A percentile compares a stretch with the other conserved stretches of the same genome.
Conservation (phyloP, 2,888 invertebrate genomes). For the Archaeoteleia sp. region DNA sequence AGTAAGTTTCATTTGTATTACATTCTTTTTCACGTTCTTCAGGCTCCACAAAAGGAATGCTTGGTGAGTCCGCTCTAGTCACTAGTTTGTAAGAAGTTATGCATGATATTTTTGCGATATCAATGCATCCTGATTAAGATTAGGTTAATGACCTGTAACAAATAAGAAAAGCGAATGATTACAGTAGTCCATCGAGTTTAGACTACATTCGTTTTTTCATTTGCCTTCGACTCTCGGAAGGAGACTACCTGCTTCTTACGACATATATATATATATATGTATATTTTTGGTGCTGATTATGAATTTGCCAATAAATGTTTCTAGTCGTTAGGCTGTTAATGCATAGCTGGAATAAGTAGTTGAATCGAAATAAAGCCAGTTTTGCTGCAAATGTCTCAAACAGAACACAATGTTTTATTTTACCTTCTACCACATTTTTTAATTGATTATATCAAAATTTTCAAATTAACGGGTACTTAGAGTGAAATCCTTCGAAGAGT, state of each 20-base stretch:
- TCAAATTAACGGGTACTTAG: no score
- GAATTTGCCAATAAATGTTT: conserved; percentile 50
- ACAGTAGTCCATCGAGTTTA: conserved; percentile 43
- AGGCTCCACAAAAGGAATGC: conserved; percentile 59
- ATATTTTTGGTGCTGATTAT: conserved; percentile 53
- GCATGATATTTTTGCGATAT: conserved; percentile 45
- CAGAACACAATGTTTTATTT: no score
- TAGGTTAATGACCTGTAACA: conserved; percentile 40
- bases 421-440: no score
- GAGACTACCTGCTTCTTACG: conserved; percentile 42
- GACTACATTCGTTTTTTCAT: conserved; percentile 32
- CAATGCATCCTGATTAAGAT: conserved; percentile 38
- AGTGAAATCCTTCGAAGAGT: no score
- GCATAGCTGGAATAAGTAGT: conserved; percentile 40
- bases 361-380: conserved; percentile 42
- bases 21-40: conserved; percentile 58
- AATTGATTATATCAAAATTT: no score
- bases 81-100: conserved; percentile 62
- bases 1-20: conserved; percentile 66
- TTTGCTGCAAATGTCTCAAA: conserved; percentile 48
- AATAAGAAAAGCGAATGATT: conserved; percentile 42
- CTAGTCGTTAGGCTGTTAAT: conserved; percentile 38
- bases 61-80: conserved; percentile 71
- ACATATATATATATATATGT: conserved; percentile 32
- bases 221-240: conserved; percentile 29